phyloP scores from a whole-genome alignment of 2,888 invertebrate genomes.

The Protophormia terraenovae region DNA sequence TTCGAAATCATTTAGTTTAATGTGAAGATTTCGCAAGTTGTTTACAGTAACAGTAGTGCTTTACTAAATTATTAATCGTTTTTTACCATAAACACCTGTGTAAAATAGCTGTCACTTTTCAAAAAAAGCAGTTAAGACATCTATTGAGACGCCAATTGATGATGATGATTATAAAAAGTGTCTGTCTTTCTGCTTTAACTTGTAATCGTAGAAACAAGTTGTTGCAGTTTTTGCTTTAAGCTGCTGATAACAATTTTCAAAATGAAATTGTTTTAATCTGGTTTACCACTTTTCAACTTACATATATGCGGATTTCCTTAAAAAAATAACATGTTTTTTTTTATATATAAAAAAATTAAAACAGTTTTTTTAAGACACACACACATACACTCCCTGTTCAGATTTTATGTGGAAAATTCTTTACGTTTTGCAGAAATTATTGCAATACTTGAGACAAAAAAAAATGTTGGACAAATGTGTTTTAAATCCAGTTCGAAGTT shows the following conservation, averaged over 20 bases:
- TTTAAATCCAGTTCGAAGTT: conserved; percentile 56
- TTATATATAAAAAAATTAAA: neutral
- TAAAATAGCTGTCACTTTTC: conserved; percentile 49
- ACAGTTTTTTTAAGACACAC: neutral
- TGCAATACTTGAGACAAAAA: conserved; percentile 1
- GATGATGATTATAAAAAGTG: conserved; percentile 39
- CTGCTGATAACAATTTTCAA: conserved; percentile 39
- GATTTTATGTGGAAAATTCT: conserved; percentile 62
- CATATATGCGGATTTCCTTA: conserved; percentile 62
- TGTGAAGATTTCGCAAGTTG: neutral
- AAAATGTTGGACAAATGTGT: conserved; percentile 9
- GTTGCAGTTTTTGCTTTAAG: conserved; percentile 5
- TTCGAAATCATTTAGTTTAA: neutral
- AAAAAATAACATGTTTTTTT: conserved; percentile 46
- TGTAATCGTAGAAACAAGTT: conserved; percentile 36
- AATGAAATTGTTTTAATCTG: conserved; percentile 59
- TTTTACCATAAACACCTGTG: conserved; percentile 23
- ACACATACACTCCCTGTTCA: neutral
- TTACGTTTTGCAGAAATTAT: conserved; percentile 16
- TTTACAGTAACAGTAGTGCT: neutral
- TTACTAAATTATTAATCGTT: neutral
- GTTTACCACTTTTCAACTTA: conserved; percentile 45
- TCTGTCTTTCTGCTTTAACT: neutral
- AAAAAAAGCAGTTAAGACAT: conserved; percentile 14
- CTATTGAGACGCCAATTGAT: conserved; percentile 33